These are phyloP conservation scores for Diplolepis rosae DNA, from an alignment of 2,888 invertebrate species.

Conservation along the genomic window DNA sequence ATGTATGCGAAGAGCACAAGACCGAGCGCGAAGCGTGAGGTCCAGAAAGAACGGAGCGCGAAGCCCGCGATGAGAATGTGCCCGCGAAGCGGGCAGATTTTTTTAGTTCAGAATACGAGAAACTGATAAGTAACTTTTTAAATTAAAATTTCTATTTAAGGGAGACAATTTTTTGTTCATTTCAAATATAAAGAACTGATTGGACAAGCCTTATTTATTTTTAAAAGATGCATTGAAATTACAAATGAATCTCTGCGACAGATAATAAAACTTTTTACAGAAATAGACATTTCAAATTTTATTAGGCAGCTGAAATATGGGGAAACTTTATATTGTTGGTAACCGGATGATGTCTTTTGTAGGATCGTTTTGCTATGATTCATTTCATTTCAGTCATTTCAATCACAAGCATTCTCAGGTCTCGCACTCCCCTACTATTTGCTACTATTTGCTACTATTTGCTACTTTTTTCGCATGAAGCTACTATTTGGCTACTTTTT, in stretches of 20 bases:
- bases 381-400: neutral
- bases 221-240: neutral
- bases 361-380: neutral
- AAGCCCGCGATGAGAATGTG: too few species aligned
- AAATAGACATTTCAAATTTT: neutral
- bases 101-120: neutral
- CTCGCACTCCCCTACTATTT: too few species aligned
- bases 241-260: constrained; percentile 2
- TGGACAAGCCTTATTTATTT: neutral
- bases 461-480: too few species aligned
- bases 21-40: too few species aligned
- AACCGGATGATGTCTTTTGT: neutral
- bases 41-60: too few species aligned
- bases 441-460: too few species aligned
- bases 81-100: too few species aligned
- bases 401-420: too few species aligned
- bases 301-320: neutral
- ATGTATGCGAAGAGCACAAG: too few species aligned
- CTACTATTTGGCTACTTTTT: too few species aligned
- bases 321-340: neutral
- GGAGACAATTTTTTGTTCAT: neutral
- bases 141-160: neutral
- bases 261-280: neutral
- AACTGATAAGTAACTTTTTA: neutral
- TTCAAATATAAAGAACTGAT: neutral